These are phyloP conservation scores for Haliaeetus leucogaster DNA, from an alignment of 2,113 vertebrate genomes.

Conservation along the genomic window DNA sequence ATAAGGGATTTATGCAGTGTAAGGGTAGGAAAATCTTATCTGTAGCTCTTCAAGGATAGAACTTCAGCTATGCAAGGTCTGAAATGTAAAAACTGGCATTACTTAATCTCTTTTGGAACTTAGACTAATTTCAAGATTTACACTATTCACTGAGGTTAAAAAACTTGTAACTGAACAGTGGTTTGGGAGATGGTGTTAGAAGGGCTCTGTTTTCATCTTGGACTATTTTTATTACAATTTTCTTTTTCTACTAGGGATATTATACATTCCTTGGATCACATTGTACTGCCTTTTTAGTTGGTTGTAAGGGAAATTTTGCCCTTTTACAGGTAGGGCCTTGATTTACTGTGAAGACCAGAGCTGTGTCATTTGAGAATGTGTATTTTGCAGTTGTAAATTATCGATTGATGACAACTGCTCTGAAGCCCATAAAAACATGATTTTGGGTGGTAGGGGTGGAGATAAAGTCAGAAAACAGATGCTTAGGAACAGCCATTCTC, in stretches of 20 bases:
- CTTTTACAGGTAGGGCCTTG: background rate
- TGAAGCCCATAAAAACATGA: background rate
- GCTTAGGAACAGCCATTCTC: background rate
- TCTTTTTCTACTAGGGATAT: background rate
- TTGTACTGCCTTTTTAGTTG: background rate
- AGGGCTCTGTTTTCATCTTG: background rate
- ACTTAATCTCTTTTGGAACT: background rate
- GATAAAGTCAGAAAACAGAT: slow-evolving; percentile 10
- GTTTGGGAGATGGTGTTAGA: background rate
- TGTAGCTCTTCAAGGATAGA: background rate
- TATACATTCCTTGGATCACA: background rate
- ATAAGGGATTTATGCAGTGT: background rate
- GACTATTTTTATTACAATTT: background rate
- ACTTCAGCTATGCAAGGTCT: background rate
- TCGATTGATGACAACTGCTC: background rate
- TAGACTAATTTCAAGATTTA: background rate
- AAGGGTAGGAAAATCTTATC: background rate
- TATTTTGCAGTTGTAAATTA: slow-evolving; percentile 11
- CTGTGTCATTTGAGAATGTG: background rate
- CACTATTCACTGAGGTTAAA: background rate
- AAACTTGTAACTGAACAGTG: background rate
- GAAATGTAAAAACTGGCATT: background rate
- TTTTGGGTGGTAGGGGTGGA: background rate
- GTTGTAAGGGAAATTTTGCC: background rate
- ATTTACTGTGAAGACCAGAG: background rate